phyloP scores from a whole-genome alignment of 1,140 invertebrate genomes.

The Neodiprion pinetum region DNA sequence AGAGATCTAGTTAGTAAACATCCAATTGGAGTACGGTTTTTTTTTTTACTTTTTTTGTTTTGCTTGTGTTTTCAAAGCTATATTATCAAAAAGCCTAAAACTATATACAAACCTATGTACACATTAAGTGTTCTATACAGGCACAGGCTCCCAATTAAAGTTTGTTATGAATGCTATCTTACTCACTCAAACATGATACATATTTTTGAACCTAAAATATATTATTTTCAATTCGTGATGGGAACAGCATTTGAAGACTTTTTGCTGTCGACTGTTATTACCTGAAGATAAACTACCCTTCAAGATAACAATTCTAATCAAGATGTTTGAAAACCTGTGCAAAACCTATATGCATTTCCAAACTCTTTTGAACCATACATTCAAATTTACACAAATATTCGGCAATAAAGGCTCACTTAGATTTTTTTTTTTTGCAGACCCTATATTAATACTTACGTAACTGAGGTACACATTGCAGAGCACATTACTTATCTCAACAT shows the following conservation, averaged over 20 bases:
- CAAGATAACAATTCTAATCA: too few relatives aligned
- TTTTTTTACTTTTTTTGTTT: not conserved
- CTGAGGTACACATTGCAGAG: not conserved
- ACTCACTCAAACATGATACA: not conserved
- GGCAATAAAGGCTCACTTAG: not conserved
- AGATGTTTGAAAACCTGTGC: too few relatives aligned
- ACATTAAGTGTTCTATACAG: constrained; percentile 27
- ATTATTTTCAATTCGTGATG: too few relatives aligned
- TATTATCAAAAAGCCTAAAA: constrained; percentile 13
- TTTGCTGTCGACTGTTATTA: too few relatives aligned
- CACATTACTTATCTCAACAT: not conserved
- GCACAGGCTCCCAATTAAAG: not conserved
- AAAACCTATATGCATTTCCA: too few relatives aligned
- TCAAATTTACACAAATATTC: constrained; percentile 1
- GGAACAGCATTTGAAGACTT: too few relatives aligned
- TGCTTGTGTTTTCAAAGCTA: constrained; percentile 28
- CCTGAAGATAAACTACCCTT: too few relatives aligned
- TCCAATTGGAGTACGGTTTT: not conserved
- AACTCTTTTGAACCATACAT: not conserved
- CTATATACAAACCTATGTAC: constrained; percentile 33
- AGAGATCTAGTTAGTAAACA: not conserved
- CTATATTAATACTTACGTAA: constrained; percentile 1
- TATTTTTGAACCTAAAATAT: not conserved
- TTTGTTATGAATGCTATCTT: not conserved
- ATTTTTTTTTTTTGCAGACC: not conserved